A percentile compares a stretch with the other conserved stretches of the same genome.
phyloP scores from a whole-genome alignment of 2,888 invertebrate genomes.

The Leptinotarsa tumamoca region DNA sequence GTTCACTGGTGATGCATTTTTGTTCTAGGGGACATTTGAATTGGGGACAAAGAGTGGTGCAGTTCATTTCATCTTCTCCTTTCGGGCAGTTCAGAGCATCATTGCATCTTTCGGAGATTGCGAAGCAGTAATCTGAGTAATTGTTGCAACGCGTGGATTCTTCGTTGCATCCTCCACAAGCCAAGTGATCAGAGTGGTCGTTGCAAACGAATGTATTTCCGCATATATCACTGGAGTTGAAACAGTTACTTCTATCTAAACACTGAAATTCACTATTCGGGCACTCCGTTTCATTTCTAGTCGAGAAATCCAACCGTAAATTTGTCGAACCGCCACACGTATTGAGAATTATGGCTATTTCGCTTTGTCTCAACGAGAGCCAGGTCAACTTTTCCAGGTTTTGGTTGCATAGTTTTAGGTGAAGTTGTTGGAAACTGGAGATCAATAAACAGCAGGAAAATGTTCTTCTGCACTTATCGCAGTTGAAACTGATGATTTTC shows the following conservation, averaged over 20 bases:
- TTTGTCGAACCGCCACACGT: conserved; percentile 2
- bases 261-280: conserved; percentile 39
- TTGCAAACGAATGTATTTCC: conserved; percentile 34
- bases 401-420: conserved; percentile 30
- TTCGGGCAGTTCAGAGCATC: conserved; percentile 36
- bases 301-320: conserved; percentile 32
- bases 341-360: conserved; percentile 21
- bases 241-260: conserved; percentile 40
- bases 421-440: conserved; percentile 8
- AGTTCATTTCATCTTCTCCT: conserved; percentile 45
- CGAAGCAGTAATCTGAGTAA: conserved; percentile 23
- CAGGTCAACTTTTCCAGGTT: conserved; percentile 20
- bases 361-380: conserved; percentile 31
- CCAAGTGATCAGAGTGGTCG: conserved; percentile 42
- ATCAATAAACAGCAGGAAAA: conserved; percentile 32
- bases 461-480: conserved; percentile 10
- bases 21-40: conserved; percentile 40
- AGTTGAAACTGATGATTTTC: conserved; percentile 31
- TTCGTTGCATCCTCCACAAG: conserved; percentile 34
- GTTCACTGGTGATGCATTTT: conserved; percentile 36
- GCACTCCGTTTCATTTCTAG: conserved; percentile 33
- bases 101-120: conserved; percentile 36
- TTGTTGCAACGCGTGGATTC: conserved; percentile 33
- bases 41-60: conserved; percentile 35
- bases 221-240: conserved; percentile 35